Evolutionary conservation across 2,113 vertebrate species (phyloP).

Genomic region (Phalacrocorax brasilianus): DNA sequence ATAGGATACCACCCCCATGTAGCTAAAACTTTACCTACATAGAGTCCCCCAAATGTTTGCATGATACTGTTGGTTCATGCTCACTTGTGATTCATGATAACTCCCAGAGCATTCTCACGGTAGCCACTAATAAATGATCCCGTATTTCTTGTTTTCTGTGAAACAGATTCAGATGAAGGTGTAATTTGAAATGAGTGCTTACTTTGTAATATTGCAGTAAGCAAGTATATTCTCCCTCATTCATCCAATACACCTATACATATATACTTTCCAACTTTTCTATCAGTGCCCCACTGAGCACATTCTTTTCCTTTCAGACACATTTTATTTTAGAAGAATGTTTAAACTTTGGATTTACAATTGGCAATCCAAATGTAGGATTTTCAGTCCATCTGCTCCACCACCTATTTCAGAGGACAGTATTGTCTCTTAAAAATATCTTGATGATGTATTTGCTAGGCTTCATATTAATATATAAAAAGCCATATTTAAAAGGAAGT

Average conservation of each 20-base stretch:
- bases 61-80: background rate
- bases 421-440: background rate
- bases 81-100: background rate
- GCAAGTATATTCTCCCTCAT: background rate
- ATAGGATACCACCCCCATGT: background rate
- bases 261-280: background rate
- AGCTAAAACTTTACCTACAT: background rate
- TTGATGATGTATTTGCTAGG: background rate
- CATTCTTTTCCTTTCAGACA: background rate
- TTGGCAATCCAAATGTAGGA: background rate
- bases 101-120: background rate
- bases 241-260: background rate
- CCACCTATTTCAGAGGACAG: background rate
- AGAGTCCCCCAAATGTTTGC: background rate
- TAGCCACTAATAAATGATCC: background rate
- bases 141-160: background rate
- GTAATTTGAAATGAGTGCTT: background rate
- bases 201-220: background rate
- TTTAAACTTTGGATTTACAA: background rate
- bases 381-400: background rate
- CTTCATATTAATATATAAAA: background rate
- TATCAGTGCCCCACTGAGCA: background rate
- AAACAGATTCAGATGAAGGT: background rate
- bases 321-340: background rate
- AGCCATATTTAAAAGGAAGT: background rate